These are phyloP conservation scores for Caretta caretta DNA, from an alignment of 2,113 vertebrate species.

Conservation along the genomic window DNA sequence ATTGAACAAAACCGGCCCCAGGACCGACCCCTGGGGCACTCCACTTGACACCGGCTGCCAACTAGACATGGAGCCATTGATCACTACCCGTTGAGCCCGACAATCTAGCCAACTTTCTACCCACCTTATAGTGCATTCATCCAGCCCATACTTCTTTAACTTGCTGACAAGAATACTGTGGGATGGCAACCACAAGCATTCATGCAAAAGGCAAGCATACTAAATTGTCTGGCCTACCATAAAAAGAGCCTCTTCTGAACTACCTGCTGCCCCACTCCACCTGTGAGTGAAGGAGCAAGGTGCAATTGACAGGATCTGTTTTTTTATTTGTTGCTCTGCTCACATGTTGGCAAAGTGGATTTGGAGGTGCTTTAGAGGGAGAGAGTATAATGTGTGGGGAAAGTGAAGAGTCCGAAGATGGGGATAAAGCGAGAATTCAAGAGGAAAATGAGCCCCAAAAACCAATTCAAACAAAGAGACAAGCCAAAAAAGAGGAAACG, in stretches of 20 bases:
- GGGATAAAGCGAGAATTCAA: not conserved
- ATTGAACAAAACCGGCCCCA: too few relatives aligned
- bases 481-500: not conserved
- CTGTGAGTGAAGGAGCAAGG: not conserved
- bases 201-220: not conserved
- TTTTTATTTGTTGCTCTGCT: not conserved
- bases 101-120: too few relatives aligned
- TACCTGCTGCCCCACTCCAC: not conserved
- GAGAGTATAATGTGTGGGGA: not conserved
- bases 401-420: not conserved
- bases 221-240: not conserved
- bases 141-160: too few relatives aligned
- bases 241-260: not conserved
- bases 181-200: not conserved
- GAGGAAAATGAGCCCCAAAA: not conserved
- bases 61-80: too few relatives aligned
- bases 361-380: not conserved
- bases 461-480: not conserved
- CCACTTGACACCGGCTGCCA: too few relatives aligned
- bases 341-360: not conserved
- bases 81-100: too few relatives aligned
- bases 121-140: too few relatives aligned
- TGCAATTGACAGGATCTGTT: not conserved
- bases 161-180: too few relatives aligned
- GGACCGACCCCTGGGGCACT: too few relatives aligned